phyloP scores from a whole-genome alignment of 2,888 invertebrate genomes.

The Ditula angustiorana region DNA sequence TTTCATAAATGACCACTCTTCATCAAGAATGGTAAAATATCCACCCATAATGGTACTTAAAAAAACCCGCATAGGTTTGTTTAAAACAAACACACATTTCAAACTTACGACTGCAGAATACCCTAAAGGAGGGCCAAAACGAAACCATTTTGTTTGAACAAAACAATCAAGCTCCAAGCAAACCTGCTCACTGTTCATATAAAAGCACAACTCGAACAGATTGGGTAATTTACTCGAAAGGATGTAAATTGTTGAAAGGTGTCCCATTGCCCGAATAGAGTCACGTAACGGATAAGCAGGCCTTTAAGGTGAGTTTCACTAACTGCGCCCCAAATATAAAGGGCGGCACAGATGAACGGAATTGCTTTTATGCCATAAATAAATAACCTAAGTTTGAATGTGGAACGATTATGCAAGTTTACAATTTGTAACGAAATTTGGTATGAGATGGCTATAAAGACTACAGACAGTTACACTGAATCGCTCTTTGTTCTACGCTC shows the following conservation, averaged over 20 bases:
- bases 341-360: slow-evolving; percentile 54
- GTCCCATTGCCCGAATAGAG: slow-evolving; percentile 68
- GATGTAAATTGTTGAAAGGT: slow-evolving; percentile 71
- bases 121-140: slow-evolving; percentile 30
- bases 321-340: slow-evolving; percentile 54
- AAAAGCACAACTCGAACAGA: slow-evolving; percentile 64
- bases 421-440: background rate
- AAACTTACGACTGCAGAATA: background rate
- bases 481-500: background rate
- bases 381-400: slow-evolving; percentile 37
- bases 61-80: no score
- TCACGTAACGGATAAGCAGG: slow-evolving; percentile 75
- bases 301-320: slow-evolving; percentile 53
- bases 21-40: no score
- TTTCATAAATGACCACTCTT: no score
- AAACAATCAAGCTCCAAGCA: background rate
- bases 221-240: slow-evolving; percentile 64
- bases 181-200: slow-evolving; percentile 46
- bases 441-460: background rate
- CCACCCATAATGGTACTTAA: no score
- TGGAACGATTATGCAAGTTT: slow-evolving; percentile 41
- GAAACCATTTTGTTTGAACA: background rate
- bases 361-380: slow-evolving; percentile 48
- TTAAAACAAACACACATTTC: background rate
- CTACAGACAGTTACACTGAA: background rate